Conservation (phyloP, 2,797 vertebrate species). For the Pangasius larnaudii region DNA sequence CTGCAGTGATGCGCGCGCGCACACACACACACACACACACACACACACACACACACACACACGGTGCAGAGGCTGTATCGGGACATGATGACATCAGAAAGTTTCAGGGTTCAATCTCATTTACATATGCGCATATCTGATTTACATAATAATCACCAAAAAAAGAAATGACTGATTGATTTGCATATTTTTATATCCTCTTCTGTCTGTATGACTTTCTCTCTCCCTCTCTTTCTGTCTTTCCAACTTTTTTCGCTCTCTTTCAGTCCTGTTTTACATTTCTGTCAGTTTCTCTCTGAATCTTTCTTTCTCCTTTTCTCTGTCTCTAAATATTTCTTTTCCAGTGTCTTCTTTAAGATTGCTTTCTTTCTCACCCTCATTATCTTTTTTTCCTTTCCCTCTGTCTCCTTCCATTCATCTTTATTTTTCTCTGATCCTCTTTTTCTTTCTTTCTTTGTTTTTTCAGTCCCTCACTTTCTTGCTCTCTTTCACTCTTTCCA, state of each 20-base stretch:
- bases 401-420: background rate
- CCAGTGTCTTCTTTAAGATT: background rate
- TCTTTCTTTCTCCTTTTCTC: background rate
- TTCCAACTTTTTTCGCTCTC: background rate
- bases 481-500: background rate
- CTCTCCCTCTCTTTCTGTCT: background rate
- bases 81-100: background rate
- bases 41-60: background rate
- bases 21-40: background rate
- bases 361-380: background rate
- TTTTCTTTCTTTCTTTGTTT: background rate
- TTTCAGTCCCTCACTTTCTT: background rate
- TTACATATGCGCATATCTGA: background rate
- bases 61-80: background rate
- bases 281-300: background rate
- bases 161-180: background rate
- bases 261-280: background rate
- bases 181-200: background rate
- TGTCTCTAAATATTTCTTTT: background rate
- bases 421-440: background rate
- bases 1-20: background rate
- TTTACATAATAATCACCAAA: background rate
- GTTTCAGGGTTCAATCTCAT: background rate
- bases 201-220: background rate
- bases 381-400: no score